Percentiles rank a stretch among this genome's conserved stretches.
phyloP scores from a whole-genome alignment of 2,888 invertebrate genomes.

The Panzeria rudis region DNA sequence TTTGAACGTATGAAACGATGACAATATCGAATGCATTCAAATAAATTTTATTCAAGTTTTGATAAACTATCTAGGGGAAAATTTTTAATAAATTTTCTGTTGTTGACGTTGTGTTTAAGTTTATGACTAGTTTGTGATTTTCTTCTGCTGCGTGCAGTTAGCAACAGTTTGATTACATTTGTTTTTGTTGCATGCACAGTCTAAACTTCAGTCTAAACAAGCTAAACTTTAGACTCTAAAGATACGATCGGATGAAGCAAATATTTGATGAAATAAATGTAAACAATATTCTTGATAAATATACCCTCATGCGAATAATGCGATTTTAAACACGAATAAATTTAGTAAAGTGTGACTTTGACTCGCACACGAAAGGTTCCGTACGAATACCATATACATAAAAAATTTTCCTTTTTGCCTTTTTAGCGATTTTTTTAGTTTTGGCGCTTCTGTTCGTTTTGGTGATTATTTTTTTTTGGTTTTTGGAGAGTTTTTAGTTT shows the following conservation, averaged over 20 bases:
- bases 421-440: too few species aligned
- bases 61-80: conserved; percentile 61
- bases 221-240: too few species aligned
- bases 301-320: background rate
- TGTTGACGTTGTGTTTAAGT: conserved; percentile 35
- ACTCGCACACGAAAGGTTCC: too few species aligned
- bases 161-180: conserved; percentile 30
- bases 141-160: conserved; percentile 40
- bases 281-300: background rate
- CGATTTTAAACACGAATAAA: background rate
- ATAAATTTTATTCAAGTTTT: conserved; percentile 61
- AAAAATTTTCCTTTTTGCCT: too few species aligned
- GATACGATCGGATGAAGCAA: background rate
- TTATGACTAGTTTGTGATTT: conserved; percentile 47
- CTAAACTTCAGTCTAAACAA: too few species aligned
- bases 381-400: too few species aligned
- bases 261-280: background rate
- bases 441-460: too few species aligned
- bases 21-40: conserved; percentile 57
- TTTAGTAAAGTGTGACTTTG: too few species aligned
- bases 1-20: conserved; percentile 38
- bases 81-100: conserved; percentile 39
- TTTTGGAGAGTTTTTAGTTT: too few species aligned
- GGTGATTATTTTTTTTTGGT: too few species aligned
- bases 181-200: background rate